Conservation (phyloP, 2,113 vertebrate genomes). For the Furnarius figulus region DNA sequence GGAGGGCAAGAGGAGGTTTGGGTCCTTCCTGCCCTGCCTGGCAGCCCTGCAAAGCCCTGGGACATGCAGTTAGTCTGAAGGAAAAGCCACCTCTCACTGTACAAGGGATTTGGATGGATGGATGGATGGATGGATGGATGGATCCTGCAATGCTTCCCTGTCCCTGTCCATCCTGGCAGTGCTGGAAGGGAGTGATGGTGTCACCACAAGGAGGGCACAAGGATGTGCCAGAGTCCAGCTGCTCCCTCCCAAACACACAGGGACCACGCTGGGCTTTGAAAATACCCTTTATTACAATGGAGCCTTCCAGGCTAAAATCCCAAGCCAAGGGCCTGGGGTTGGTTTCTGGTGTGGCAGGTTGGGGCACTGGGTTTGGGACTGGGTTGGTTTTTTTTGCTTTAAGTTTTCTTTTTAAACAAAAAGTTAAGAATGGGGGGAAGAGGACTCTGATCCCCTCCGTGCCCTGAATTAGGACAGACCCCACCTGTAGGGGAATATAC, state of each 20-base stretch:
- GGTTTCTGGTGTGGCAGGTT: background rate
- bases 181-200: background rate
- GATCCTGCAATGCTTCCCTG: background rate
- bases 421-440: background rate
- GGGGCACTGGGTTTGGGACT: background rate
- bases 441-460: background rate
- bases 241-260: constrained; percentile 40
- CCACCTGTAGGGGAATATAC: background rate
- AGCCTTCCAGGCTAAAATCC: constrained; percentile 46
- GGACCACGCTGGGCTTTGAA: constrained; percentile 41
- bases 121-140: background rate
- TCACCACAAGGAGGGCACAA: background rate
- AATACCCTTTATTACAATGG: constrained; percentile 69
- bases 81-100: background rate
- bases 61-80: fast-evolving
- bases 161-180: background rate
- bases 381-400: background rate
- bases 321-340: background rate
- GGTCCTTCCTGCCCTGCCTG: background rate
- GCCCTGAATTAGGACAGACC: background rate
- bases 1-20: background rate
- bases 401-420: background rate
- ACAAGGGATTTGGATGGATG: background rate
- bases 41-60: background rate
- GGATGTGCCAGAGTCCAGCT: background rate